These are phyloP conservation scores for Cichladusa arquata DNA, from an alignment of 2,113 vertebrate species.

Conservation along the genomic window DNA sequence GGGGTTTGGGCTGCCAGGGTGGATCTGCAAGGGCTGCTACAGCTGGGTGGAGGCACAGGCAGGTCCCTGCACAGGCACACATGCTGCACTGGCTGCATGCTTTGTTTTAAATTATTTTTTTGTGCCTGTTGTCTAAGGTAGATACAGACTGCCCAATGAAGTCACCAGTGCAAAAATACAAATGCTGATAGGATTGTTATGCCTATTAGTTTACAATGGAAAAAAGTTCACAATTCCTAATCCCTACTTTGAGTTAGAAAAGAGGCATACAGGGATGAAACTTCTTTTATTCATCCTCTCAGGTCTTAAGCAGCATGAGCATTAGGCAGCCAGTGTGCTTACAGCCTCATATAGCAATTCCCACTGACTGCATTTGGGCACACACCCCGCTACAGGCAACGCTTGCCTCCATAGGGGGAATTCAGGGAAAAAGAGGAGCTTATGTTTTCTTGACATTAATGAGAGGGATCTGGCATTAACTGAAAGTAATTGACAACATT, in stretches of 20 bases:
- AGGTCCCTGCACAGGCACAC: background rate
- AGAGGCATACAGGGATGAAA: background rate
- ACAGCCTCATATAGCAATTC: background rate
- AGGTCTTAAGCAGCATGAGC: background rate
- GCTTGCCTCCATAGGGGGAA: background rate
- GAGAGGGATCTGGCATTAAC: conserved; percentile 39
- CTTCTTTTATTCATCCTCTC: background rate
- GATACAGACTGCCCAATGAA: background rate
- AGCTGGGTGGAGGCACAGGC: background rate
- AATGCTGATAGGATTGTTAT: background rate
- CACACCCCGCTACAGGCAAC: background rate
- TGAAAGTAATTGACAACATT: conserved; percentile 50
- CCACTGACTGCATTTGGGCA: background rate
- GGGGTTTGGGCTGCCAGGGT: background rate
- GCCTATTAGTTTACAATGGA: background rate
- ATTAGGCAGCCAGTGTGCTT: background rate
- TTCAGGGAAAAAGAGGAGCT: background rate
- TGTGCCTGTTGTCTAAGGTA: background rate
- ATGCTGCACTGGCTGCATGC: background rate
- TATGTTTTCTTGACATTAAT: conserved; percentile 47
- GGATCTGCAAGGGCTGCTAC: background rate
- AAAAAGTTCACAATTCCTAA: background rate
- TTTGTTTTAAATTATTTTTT: background rate
- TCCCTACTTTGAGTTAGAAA: background rate
- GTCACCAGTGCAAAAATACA: background rate